Conservation (phyloP, 2,888 invertebrate species). For the Furcula furcula region DNA sequence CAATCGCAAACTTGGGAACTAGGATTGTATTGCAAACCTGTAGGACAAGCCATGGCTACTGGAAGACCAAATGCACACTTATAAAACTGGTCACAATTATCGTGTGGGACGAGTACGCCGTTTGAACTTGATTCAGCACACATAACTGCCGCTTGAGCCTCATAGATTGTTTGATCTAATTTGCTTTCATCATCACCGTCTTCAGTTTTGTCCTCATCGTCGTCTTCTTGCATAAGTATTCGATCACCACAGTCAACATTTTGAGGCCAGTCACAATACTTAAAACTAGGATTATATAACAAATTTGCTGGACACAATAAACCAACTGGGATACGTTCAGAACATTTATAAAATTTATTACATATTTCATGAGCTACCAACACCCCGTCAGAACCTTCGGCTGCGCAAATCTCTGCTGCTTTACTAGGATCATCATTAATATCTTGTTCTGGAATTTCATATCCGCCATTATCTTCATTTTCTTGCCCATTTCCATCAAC, state of each 20-base stretch:
- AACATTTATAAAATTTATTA: constrained; percentile 37
- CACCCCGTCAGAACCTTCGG: constrained; percentile 10
- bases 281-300: constrained; percentile 30
- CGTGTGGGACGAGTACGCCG: constrained; percentile 12
- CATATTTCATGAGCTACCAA: constrained; percentile 38
- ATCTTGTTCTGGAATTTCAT: neutral
- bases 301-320: constrained; percentile 28
- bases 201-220: neutral
- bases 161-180: neutral
- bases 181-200: constrained; percentile 1
- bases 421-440: constrained; percentile 1
- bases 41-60: constrained; percentile 16
- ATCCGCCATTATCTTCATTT: neutral
- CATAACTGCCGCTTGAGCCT: constrained; percentile 8
- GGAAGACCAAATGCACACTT: constrained; percentile 23
- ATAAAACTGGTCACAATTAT: constrained; percentile 30
- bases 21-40: constrained; percentile 21
- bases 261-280: constrained; percentile 38
- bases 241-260: constrained; percentile 39
- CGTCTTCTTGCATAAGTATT: constrained; percentile 10
- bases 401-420: constrained; percentile 12
- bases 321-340: constrained; percentile 22
- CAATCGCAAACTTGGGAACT: constrained; percentile 23
- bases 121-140: constrained; percentile 10
- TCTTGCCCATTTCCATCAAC: constrained; percentile 4